phyloP scores from a whole-genome alignment of 2,113 vertebrate species.

The Catagonus wagneri region DNA sequence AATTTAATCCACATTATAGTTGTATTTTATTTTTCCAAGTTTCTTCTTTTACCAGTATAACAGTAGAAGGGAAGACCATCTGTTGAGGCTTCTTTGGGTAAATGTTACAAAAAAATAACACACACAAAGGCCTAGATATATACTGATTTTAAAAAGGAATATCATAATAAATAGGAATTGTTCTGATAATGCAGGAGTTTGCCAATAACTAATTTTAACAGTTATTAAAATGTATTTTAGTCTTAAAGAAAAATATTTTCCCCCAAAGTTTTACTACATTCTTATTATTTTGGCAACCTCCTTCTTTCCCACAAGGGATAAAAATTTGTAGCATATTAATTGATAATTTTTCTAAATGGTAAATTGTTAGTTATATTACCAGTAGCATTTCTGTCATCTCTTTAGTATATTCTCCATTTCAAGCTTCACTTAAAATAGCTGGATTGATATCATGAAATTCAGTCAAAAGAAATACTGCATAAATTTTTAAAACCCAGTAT shows the following conservation, averaged over 20 bases:
- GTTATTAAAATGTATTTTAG: background rate
- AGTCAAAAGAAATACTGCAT: background rate
- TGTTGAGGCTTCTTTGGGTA: background rate
- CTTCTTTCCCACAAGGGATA: background rate
- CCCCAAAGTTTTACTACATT: background rate
- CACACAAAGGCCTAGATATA: background rate
- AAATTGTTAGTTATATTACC: background rate
- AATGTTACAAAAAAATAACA: background rate
- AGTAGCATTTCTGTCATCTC: background rate
- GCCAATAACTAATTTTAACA: background rate
- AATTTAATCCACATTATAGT: background rate
- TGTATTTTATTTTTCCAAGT: background rate
- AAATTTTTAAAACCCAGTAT: background rate
- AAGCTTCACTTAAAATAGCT: background rate
- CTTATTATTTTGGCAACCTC: background rate
- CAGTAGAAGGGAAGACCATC: background rate
- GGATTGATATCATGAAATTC: background rate
- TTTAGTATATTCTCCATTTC: background rate
- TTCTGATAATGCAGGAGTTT: background rate
- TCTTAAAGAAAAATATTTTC: background rate
- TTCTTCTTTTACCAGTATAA: background rate
- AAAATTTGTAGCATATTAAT: background rate
- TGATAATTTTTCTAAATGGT: background rate
- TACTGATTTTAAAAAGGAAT: background rate
- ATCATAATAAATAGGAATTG: background rate